Evolutionary conservation across 2,797 vertebrate genomes (phyloP), one percentile per base, ranked within the genome.

Genomic region (Dallia pectoralis): DNA sequence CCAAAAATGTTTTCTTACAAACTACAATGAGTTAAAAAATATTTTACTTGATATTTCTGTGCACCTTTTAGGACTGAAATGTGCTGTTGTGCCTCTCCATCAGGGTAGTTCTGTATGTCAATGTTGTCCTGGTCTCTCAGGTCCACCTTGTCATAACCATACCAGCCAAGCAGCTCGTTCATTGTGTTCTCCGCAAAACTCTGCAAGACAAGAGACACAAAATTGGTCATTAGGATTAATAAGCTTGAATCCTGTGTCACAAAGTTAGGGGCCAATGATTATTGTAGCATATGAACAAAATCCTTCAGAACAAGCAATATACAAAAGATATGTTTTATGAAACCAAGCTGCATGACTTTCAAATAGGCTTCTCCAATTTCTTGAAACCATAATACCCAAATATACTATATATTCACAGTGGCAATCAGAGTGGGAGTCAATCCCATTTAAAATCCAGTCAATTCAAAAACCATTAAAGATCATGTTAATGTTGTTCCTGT

Each of bases 151-250:
- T 99, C 98, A 73, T 99, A 99, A 82, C 98, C 98, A 79, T 99
- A 99, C 98, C 98, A 99, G 80, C 98, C 98, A 88, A 99, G 95
- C 79, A 99, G 95, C 90, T 99, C 98, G 81, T 99, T 99, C 98
- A 99, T 99, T 81, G 98, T 99, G 91, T 96, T 99, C 89, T 99
- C 97, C 68, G 98, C 98, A 89, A 99, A 99, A 89, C 95, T 99
- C 98, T 99, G 93, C 84, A 92, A 59, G 53, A 59, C 53, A 59
- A 59, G 53, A 59, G 53, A 27, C 22, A 59, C 53, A 59, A 59
- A 8, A 56, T 59, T 59, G 9, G 18, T 3, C 53, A 59, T 59
- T 59, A 59, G 53, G 53, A 59, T 59, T 59, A 59, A 59, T 25
- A 25, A 59, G 22, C 22, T 25, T 27, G 22, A 59, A 59, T 25